Evolutionary conservation across 2,888 invertebrate genomes (phyloP), one percentile per base, ranked within the genome.

Genomic region (Cantharis flavilabris): DNA sequence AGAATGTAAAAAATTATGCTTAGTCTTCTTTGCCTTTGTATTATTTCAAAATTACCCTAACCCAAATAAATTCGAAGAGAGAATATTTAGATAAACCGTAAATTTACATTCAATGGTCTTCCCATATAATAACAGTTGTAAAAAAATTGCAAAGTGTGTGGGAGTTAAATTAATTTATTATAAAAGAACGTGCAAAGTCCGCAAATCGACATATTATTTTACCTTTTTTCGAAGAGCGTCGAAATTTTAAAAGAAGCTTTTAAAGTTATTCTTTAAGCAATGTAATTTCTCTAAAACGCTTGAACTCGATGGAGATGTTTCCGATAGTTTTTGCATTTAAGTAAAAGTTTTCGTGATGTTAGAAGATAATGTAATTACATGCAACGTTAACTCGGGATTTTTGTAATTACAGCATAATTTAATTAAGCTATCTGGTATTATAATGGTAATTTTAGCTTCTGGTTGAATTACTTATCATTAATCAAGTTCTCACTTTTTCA

Each of bases 271-370:
- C 11, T 4, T n/a, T 7, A 13, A 7, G n/a, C n/a, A 49, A 49
- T 49, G 49, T n/a, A 49, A 49, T 49, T 49, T 49, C 49, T 49
- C 3, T 49, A 49, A 49, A 49, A n/a, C 49, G 49, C n/a, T n/a
- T n/a, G 7, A 49, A 49, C 49, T n/a, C n/a, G n/a, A 49, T 49
- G n/a, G 7, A 49, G 49, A 49, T 49, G 49, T 49, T n/a, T 49
- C 49, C 49, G 49, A 49, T 49, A 49, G 49, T 67, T 67, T 67
- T 67, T 67, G 65, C 16, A n/a, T n/a, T n/a, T 26, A 23, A 67
- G 65, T 67, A 67, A 67, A 67, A 67, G 65, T 67, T 67, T 67
- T 67, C 65, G 65, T 67, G 65, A 67, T 67, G 20, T 9, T 26
- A 23, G 20, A 23, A 23, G 20, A 26, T 67, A 67, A 67, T 23